Percentiles rank a stretch among this genome's conserved stretches.
Evolutionary conservation across 1,140 invertebrate species (phyloP).

Genomic region (Sycobia sp.): DNA sequence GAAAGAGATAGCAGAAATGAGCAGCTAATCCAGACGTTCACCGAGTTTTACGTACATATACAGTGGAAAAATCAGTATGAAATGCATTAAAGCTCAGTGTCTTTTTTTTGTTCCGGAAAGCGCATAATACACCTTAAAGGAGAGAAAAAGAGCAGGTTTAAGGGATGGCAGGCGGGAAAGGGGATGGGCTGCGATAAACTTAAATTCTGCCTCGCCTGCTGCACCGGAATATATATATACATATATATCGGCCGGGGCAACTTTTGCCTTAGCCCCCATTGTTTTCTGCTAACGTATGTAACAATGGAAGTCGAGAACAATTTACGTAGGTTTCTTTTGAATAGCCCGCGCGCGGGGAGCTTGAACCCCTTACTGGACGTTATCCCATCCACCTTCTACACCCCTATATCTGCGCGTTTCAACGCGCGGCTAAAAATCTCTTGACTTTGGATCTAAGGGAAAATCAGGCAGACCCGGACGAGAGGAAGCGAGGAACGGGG

Average conservation of each 20-base stretch:
- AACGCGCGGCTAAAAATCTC: too few relatives aligned
- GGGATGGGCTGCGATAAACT: constrained; percentile 16
- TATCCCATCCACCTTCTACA: too few relatives aligned
- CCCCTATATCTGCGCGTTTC: too few relatives aligned
- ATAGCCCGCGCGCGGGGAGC: background rate
- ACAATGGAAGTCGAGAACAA: constrained; percentile 17
- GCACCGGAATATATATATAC: too few relatives aligned
- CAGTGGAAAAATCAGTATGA: too few relatives aligned
- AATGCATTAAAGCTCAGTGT: too few relatives aligned
- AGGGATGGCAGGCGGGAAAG: too few relatives aligned
- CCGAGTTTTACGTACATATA: too few relatives aligned
- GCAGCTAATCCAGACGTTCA: too few relatives aligned
- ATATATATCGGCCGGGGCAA: background rate
- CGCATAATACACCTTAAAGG: constrained; percentile 5
- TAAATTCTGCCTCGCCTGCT: constrained; percentile 13
- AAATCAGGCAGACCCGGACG: constrained; percentile 10
- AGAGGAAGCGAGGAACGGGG: too few relatives aligned
- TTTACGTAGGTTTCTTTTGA: constrained; percentile 19
- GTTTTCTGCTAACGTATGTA: constrained; percentile 26
- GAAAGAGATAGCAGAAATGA: too few relatives aligned
- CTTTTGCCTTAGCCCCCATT: constrained; percentile 19
- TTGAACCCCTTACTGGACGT: constrained; percentile 14
- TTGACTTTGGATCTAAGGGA: constrained; percentile 14
- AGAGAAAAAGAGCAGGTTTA: too few relatives aligned
- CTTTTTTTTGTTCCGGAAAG: background rate